Percentiles rank a stretch among this genome's conserved stretches.
Conservation (phyloP, 1,140 invertebrate genomes). For the Drosophila leontia region DNA sequence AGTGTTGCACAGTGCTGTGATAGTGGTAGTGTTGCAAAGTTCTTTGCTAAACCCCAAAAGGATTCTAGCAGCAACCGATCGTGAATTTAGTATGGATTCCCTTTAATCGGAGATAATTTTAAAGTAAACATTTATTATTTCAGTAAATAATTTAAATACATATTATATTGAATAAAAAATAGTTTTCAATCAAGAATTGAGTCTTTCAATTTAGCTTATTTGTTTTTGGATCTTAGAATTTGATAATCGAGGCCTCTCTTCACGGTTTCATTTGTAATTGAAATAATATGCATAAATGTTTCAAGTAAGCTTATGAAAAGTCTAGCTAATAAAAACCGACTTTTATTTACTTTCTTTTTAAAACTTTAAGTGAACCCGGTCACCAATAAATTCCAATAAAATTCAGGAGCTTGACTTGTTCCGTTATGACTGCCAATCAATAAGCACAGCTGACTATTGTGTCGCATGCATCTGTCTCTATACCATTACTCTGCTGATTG, state of each 20-base stretch:
- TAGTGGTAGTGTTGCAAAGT: constrained; percentile 15
- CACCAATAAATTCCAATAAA: constrained; percentile 7
- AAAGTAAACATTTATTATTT: neutral
- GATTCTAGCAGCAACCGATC: neutral
- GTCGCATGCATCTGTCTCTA: constrained; percentile 13
- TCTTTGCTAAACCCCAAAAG: neutral
- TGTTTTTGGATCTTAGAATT: neutral
- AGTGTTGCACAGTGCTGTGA: constrained; percentile 60
- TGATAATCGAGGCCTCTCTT: neutral
- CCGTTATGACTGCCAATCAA: constrained; percentile 26
- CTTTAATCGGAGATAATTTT: neutral
- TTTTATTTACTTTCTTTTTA: too few relatives aligned
- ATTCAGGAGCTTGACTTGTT: neutral
- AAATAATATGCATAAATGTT: too few relatives aligned
- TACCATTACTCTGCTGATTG: constrained; percentile 37
- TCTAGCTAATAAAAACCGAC: neutral
- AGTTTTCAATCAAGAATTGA: neutral
- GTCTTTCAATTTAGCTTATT: too few relatives aligned
- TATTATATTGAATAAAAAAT: neutral
- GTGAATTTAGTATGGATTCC: neutral
- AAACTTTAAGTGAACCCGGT: neutral
- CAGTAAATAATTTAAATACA: neutral
- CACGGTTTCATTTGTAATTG: too few relatives aligned
- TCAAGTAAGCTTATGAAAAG: neutral
- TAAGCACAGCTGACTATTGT: constrained; percentile 12